Base-by-base conservation (phyloP, 2,113 vertebrate species). In the Phalacrocorax brasilianus region DNA sequence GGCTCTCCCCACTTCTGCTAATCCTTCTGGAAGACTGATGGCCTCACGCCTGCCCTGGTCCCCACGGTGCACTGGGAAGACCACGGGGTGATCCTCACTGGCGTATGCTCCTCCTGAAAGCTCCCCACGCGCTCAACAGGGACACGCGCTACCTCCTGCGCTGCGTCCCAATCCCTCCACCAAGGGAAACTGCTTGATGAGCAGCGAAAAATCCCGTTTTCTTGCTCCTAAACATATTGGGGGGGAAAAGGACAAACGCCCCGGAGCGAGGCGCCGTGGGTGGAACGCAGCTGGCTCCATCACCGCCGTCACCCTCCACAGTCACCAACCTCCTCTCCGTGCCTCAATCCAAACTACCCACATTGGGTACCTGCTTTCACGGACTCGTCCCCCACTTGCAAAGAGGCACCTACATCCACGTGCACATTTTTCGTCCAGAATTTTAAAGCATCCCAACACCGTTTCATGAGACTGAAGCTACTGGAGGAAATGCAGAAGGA, bases 1-100 rank as follows among this genome's bases (percentile, higher is more conserved):
- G 13, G 30, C 62, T 86, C 49, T 24, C 32, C 16, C 30, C 2
- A 1, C 13, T 40, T 28, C 9, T 35, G 50, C 55, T 11, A 23
- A 40, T 26, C 56, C 47, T 52, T 61, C 67, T 26, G 40, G 35
- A 82, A 32, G 11, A 16, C 12, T 5, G 3, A 30, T 0, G 0
- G 44, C 70, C 26, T 42, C 68, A 5, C 1, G 7, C 67, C 20
- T 11, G 35, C 14, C 15, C 44, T 11, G 9, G 7, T 47, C 10
- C 30, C 59, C 15, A 23, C 3, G 0, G 5, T 3, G 8, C 45
- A 11, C 45, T 11, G 66, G 65, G 32, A 50, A 42, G 72, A 15
- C 16, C 15, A 8, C 0, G 67, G 67, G 62, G 35, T 27, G 62
- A 47, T 24, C 22, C 30, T 22, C 2, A 0, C 2, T 0, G 4